These are phyloP conservation scores for Sarotherodon lohbergeri DNA, from an alignment of 2,113 vertebrate species.

Conservation along the genomic window DNA sequence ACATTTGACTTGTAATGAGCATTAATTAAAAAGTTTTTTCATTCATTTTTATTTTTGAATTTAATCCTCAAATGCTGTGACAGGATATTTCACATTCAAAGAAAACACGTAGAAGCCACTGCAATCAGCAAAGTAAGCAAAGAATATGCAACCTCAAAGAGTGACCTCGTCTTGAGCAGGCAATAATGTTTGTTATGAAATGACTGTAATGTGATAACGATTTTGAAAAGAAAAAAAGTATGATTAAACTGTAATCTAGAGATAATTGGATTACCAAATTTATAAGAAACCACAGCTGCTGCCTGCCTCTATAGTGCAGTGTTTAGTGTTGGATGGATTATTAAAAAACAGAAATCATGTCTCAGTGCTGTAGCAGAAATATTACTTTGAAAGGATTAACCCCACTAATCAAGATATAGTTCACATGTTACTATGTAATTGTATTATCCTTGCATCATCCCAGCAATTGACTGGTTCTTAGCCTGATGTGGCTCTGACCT, in stretches of 20 bases:
- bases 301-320: background rate
- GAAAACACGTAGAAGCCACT: background rate
- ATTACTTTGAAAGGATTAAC: background rate
- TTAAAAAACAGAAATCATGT: conserved; percentile 14
- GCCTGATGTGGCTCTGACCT: conserved; percentile 33
- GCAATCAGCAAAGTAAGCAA: background rate
- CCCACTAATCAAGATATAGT: conserved; percentile 1
- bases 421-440: background rate
- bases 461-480: conserved; percentile 22
- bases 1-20: background rate
- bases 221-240: background rate
- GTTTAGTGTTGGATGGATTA: background rate
- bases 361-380: background rate
- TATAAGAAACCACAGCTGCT: conserved; percentile 2
- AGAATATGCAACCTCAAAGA: background rate
- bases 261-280: conserved; percentile 7
- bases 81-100: background rate
- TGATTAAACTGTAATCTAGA: conserved; percentile 7
- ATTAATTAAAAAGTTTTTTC: accelerated
- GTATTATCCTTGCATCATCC: conserved; percentile 17
- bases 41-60: background rate
- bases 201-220: background rate
- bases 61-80: background rate
- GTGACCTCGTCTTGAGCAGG: background rate
- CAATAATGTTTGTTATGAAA: background rate